phyloP scores from a whole-genome alignment of 2,113 vertebrate genomes.

The Cephalopterus ornatus region DNA sequence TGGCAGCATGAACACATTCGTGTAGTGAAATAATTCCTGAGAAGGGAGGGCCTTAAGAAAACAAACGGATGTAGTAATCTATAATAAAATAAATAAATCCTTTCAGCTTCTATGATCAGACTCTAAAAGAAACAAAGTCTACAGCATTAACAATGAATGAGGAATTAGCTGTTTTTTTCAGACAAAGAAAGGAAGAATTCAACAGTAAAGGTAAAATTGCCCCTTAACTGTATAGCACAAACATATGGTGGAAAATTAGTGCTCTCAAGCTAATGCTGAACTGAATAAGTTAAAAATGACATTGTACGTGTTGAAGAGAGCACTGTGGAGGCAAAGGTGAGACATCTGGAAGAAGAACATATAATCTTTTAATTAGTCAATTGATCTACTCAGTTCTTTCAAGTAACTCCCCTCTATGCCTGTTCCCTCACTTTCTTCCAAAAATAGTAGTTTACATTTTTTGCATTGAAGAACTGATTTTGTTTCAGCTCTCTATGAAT shows the following conservation, averaged over 20 bases:
- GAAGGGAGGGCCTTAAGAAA: not conserved
- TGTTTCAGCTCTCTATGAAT: not conserved
- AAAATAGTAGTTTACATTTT: not conserved
- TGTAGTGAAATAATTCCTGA: not conserved
- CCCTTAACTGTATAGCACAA: not conserved
- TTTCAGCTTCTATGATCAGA: not conserved
- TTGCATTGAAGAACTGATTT: not conserved
- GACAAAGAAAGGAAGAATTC: not conserved
- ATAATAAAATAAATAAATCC: not conserved
- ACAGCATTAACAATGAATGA: not conserved
- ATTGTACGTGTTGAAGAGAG: not conserved
- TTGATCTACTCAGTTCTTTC: not conserved
- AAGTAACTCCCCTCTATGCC: not conserved
- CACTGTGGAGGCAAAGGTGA: fast-evolving
- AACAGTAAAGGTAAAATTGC: not conserved
- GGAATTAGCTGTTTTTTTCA: not conserved
- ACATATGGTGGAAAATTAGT: not conserved
- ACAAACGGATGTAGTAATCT: not conserved
- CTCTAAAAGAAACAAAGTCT: not conserved
- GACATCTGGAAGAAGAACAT: not conserved
- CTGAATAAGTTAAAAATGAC: not conserved
- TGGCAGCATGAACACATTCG: conserved; percentile 41
- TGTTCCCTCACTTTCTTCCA: not conserved
- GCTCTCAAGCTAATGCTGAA: not conserved
- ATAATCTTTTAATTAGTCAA: fast-evolving